These are phyloP conservation scores for Allacma fusca DNA, from an alignment of 2,888 invertebrate species.

Conservation along the genomic window DNA sequence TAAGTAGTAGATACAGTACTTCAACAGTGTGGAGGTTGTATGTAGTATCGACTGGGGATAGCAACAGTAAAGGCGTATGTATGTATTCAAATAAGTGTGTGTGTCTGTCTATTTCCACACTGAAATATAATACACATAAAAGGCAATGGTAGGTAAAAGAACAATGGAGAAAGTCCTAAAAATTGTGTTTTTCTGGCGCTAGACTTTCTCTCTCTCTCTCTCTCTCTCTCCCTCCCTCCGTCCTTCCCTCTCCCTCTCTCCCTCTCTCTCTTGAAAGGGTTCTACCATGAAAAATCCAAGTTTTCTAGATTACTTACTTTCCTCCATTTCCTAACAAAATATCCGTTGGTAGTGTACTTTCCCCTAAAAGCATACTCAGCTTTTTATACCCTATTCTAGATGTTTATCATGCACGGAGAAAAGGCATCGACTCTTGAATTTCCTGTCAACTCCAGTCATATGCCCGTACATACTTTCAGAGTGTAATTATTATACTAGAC, in stretches of 20 bases:
- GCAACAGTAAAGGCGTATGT: too few relatives aligned
- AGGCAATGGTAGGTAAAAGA: not conserved
- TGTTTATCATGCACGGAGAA: not conserved
- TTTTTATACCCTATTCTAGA: too few relatives aligned
- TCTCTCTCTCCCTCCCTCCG: conserved; percentile 1
- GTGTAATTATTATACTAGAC: too few relatives aligned
- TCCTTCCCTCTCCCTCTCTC: not conserved
- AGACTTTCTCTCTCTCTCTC: not conserved
- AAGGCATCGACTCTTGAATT: not conserved
- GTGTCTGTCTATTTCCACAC: not conserved
- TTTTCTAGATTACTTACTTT: not conserved
- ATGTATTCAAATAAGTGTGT: not conserved
- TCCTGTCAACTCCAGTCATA: too few relatives aligned
- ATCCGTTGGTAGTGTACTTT: not conserved
- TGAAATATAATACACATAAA: conserved; percentile 21
- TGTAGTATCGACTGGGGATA: too few relatives aligned
- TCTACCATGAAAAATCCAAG: not conserved
- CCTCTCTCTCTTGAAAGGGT: not conserved
- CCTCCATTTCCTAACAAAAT: not conserved
- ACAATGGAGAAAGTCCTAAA: not conserved
- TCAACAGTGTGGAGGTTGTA: too few relatives aligned
- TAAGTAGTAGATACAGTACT: too few relatives aligned
- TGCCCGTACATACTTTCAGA: too few relatives aligned
- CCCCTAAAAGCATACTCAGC: conserved; percentile 10
- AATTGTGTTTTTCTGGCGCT: not conserved